Evolutionary conservation across 2,797 vertebrate genomes (phyloP).

Genomic region (Acanthurus tractus): DNA sequence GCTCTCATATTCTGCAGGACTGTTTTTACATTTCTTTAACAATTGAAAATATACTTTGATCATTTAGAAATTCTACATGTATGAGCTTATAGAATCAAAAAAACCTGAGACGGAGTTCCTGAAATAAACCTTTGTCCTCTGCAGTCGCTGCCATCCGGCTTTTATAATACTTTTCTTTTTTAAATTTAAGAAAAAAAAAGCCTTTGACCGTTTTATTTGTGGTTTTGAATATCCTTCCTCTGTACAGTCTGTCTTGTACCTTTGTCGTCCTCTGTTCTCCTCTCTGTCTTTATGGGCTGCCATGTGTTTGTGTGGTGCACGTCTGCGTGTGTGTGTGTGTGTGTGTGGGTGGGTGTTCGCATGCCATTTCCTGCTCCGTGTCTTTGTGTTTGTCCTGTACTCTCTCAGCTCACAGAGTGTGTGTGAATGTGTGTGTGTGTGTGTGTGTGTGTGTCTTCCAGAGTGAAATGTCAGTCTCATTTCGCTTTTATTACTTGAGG

Average conservation of each 20-base stretch:
- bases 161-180: no score
- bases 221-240: neutral
- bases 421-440: slow-evolving; percentile 21
- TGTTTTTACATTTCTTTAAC: neutral
- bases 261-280: slow-evolving; percentile 13
- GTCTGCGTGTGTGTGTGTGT: slow-evolving; percentile 3
- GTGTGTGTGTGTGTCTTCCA: slow-evolving; percentile 51
- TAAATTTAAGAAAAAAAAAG: no score
- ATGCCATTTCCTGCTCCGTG: slow-evolving; percentile 24
- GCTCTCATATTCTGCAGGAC: neutral
- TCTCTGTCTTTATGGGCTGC: slow-evolving; percentile 5
- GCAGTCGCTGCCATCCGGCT: neutral
- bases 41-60: neutral
- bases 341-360: neutral
- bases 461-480: slow-evolving; percentile 84
- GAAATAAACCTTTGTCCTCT: neutral
- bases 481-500: slow-evolving; percentile 84
- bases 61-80: neutral
- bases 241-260: slow-evolving; percentile 8
- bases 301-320: neutral
- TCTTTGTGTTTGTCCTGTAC: slow-evolving; percentile 45
- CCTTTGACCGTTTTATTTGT: neutral
- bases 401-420: slow-evolving; percentile 26
- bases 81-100: no score
- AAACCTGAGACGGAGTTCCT: neutral